phyloP scores from a whole-genome alignment of 2,797 vertebrate genomes.

The Leuciscus waleckii region DNA sequence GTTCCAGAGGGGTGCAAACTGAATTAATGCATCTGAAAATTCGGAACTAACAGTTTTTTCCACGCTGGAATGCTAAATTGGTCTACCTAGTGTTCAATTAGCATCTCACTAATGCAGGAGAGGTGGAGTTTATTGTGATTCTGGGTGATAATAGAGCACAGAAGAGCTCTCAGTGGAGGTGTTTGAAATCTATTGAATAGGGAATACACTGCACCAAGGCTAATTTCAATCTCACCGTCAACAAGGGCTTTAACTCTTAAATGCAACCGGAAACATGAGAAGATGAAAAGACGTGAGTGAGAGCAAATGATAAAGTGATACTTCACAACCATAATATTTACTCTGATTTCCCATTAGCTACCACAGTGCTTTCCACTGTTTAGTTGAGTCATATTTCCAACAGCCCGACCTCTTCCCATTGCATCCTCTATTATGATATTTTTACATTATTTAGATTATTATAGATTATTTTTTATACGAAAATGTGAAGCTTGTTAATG shows the following conservation, averaged over 20 bases:
- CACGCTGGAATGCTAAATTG: conserved; percentile 53
- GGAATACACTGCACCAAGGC: conserved; percentile 40
- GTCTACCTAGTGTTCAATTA: conserved; percentile 65
- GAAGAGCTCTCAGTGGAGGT: conserved; percentile 48
- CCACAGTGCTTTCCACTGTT: conserved; percentile 12
- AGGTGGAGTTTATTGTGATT: conserved; percentile 61
- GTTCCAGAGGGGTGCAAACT: conserved; percentile 5
- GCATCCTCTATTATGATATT: conserved; percentile 8
- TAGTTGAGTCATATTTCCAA: conserved; percentile 28
- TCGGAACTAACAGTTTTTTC: background rate
- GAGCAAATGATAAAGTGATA: conserved; percentile 44
- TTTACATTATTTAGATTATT: too few species aligned
- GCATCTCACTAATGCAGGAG: conserved; percentile 62
- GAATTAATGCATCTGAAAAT: conserved; percentile 29
- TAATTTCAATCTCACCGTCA: conserved; percentile 45
- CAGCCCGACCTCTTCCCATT: background rate
- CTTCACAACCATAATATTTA: conserved; percentile 37
- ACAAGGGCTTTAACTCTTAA: conserved; percentile 37
- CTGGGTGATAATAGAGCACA: conserved; percentile 36
- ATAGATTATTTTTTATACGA: background rate
- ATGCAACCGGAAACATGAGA: conserved; percentile 33
- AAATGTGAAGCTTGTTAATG: background rate
- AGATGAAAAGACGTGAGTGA: conserved; percentile 28
- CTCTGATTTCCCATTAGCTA: conserved; percentile 35
- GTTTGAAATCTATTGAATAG: conserved; percentile 43